Evolutionary conservation across 2,797 vertebrate genomes (phyloP).

Genomic region (Acipenser oxyrinchus): DNA sequence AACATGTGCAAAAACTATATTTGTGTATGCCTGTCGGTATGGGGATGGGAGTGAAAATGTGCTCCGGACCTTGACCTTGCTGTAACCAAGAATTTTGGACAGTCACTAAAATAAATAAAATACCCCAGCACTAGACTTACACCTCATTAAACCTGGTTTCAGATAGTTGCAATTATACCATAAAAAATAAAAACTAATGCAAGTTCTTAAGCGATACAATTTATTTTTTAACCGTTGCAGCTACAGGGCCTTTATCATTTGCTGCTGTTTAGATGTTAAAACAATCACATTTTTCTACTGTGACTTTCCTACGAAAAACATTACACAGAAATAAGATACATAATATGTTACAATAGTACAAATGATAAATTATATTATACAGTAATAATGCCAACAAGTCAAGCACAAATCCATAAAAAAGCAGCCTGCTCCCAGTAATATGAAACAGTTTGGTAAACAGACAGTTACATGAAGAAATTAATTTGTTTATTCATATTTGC

Average conservation of each 20-base stretch:
- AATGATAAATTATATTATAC: slow-evolving; percentile 97
- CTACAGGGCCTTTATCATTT: slow-evolving; percentile 60
- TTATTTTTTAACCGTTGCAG: slow-evolving; percentile 77
- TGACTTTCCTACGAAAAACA: slow-evolving; percentile 67
- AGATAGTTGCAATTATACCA: slow-evolving; percentile 8
- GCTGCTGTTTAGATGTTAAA: slow-evolving; percentile 62
- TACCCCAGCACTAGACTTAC: background rate
- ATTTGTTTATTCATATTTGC: slow-evolving; percentile 47
- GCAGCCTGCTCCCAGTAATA: slow-evolving; percentile 71
- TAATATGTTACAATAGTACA: slow-evolving; percentile 91
- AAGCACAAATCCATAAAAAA: slow-evolving; percentile 73
- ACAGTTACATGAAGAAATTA: slow-evolving; percentile 43
- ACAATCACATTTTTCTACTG: slow-evolving; percentile 58
- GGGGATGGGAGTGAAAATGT: no score
- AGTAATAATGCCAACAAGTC: slow-evolving; percentile 83
- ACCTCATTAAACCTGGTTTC: background rate
- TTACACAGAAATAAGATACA: slow-evolving; percentile 79
- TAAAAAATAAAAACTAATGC: slow-evolving; percentile 17
- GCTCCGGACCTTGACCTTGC: no score
- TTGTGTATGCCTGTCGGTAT: no score
- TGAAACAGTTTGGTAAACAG: slow-evolving; percentile 57
- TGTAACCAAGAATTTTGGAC: no score
- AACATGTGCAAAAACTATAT: no score
- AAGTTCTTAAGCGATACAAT: slow-evolving; percentile 58
- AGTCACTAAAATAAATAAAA: no score